phyloP scores from a whole-genome alignment of 2,888 invertebrate species.

The Lacanobia oleracea region DNA sequence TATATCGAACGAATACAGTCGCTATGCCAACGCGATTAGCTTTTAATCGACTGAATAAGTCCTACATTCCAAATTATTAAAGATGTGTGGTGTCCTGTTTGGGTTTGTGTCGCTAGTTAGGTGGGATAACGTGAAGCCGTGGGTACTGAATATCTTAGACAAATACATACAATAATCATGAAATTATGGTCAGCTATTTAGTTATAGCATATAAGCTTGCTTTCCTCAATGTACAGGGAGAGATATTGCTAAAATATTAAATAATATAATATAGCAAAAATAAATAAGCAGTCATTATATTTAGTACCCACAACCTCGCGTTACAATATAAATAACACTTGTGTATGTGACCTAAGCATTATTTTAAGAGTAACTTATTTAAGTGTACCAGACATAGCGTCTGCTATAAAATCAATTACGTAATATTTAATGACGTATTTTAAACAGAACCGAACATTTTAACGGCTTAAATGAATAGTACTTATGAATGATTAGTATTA shows the following conservation, averaged over 20 bases:
- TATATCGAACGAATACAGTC: conserved; percentile 25
- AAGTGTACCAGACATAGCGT: conserved; percentile 42
- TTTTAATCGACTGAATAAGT: conserved; percentile 60
- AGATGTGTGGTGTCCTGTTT: conserved; percentile 63
- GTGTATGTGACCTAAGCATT: conserved; percentile 69
- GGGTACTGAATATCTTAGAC: conserved; percentile 47
- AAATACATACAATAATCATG: conserved; percentile 4
- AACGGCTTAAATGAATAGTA: conserved; percentile 70
- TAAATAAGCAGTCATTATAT: conserved; percentile 14
- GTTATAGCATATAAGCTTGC: conserved; percentile 20
- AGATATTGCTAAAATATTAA: conserved; percentile 24
- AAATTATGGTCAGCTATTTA: conserved; percentile 1
- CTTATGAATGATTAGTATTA: conserved; percentile 81
- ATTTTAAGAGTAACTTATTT: conserved; percentile 72
- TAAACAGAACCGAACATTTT: conserved; percentile 58
- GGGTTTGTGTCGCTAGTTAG: conserved; percentile 59
- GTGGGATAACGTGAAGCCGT: conserved; percentile 52
- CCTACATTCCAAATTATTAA: conserved; percentile 67
- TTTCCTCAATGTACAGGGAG: conserved; percentile 49
- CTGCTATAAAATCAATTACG: conserved; percentile 63
- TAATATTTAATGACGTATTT: conserved; percentile 63
- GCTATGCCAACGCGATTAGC: conserved; percentile 35
- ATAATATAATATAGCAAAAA: conserved; percentile 18
- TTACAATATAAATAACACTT: conserved; percentile 62
- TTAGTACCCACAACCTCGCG: conserved; percentile 45